A percentile compares a stretch with the other conserved stretches of the same genome.
Evolutionary conservation across 2,888 invertebrate species (phyloP).

Genomic region (Adela reaumurella): DNA sequence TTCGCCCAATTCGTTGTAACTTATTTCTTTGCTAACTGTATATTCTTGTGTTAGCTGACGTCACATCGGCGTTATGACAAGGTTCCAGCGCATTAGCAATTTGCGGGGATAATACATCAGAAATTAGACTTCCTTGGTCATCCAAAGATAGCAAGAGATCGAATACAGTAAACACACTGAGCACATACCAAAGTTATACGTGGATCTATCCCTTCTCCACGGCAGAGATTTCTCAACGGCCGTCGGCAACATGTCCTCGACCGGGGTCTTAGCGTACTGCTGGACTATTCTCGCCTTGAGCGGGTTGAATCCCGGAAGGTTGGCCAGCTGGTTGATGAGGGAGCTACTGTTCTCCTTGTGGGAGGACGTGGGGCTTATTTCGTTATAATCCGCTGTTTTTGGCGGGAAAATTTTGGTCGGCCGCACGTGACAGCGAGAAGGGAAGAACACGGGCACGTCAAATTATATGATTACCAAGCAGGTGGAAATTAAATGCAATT

Average conservation of each 20-base stretch:
- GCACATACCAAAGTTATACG: conserved; percentile 68
- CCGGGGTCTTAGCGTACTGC: conserved; percentile 60
- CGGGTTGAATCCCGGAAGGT: conserved; percentile 66
- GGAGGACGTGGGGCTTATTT: conserved; percentile 54
- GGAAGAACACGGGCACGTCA: conserved; percentile 52
- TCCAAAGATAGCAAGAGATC: background rate
- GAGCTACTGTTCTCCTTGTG: conserved; percentile 66
- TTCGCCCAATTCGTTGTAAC: no score
- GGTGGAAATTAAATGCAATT: background rate
- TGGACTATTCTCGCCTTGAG: conserved; percentile 67
- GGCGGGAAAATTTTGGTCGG: conserved; percentile 11
- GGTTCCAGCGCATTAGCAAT: no score
- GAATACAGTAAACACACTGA: background rate
- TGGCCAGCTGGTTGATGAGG: conserved; percentile 66
- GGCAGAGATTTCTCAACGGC: conserved; percentile 80
- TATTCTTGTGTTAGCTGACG: no score
- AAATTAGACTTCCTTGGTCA: background rate
- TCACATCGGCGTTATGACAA: no score
- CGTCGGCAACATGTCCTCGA: conserved; percentile 64
- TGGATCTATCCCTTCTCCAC: conserved; percentile 77
- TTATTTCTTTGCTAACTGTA: no score
- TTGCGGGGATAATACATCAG: no score
- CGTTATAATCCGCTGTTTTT: conserved; percentile 41
- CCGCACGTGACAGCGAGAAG: conserved; percentile 53
- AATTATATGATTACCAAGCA: conserved; percentile 9